A percentile compares a stretch with the other conserved stretches of the same genome.
Conservation (phyloP, 1,140 invertebrate genomes). For the Hypothenemus hampei region DNA sequence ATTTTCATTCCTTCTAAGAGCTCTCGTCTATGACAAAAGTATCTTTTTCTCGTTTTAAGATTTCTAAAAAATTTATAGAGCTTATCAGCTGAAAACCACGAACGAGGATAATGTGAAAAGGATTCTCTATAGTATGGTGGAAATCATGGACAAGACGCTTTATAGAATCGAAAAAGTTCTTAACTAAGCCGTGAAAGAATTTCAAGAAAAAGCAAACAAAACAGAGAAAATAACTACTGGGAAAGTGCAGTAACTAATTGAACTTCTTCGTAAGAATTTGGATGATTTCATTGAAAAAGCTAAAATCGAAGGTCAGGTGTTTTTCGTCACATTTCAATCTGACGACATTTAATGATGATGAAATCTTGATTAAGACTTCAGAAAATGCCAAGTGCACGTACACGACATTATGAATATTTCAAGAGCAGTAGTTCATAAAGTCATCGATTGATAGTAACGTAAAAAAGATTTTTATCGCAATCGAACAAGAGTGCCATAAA, state of each 20-base stretch:
- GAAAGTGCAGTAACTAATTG: slow-evolving; percentile 10
- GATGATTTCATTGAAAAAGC: slow-evolving; percentile 5
- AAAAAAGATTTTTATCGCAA: slow-evolving; percentile 2
- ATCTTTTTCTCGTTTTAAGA: no score
- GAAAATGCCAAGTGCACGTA: not conserved
- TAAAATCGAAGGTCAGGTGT: not conserved
- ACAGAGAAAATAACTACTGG: slow-evolving; percentile 8
- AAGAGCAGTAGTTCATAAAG: slow-evolving; percentile 4
- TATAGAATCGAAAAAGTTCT: slow-evolving; percentile 6
- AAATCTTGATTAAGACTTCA: not conserved
- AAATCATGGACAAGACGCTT: slow-evolving; percentile 10
- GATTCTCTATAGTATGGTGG: slow-evolving; percentile 8
- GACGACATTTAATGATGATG: not conserved
- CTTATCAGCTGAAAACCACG: not conserved
- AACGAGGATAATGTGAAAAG: slow-evolving; percentile 14
- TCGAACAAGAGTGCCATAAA: no score
- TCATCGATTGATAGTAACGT: slow-evolving; percentile 7
- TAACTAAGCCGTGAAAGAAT: slow-evolving; percentile 1
- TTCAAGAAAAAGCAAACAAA: slow-evolving; percentile 2
- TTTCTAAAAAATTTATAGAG: no score
- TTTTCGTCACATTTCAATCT: not conserved
- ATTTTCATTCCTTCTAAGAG: no score
- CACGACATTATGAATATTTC: not conserved
- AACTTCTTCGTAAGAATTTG: slow-evolving; percentile 3
- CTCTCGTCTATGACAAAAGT: no score